phyloP scores from a whole-genome alignment of 2,797 vertebrate species.

The Cossypha heuglini region DNA sequence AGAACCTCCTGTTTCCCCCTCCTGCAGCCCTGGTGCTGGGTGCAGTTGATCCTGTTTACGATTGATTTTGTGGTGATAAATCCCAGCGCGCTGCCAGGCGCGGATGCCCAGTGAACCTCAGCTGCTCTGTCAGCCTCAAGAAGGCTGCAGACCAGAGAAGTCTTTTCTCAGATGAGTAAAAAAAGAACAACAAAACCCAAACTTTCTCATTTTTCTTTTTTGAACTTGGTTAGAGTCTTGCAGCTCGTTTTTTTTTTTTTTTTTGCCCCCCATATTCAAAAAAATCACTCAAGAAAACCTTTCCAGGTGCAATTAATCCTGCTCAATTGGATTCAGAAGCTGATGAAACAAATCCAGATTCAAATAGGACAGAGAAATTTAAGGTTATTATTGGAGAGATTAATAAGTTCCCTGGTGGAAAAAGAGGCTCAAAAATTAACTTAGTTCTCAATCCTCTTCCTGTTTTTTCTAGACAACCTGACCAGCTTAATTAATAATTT shows the following conservation, averaged over 20 bases:
- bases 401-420: not conserved
- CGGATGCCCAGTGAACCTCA: not conserved
- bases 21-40: not conserved
- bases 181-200: not conserved
- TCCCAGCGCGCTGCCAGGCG: not conserved
- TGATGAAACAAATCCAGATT: not conserved
- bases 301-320: not conserved
- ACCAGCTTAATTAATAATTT: not conserved
- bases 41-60: not conserved
- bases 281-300: not conserved
- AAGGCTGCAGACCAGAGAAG: not conserved
- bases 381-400: not conserved
- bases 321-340: not conserved
- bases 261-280: not conserved
- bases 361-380: not conserved
- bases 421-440: not conserved
- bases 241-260: not conserved
- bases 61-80: not conserved
- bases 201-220: not conserved
- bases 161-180: not conserved
- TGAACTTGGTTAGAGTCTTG: not conserved
- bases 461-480: not conserved
- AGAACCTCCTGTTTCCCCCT: not conserved
- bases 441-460: not conserved
- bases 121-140: not conserved